Percentiles rank a stretch among this genome's conserved stretches.
Conservation (phyloP, 2,113 vertebrate genomes). For the Orientallactaga bullata region DNA sequence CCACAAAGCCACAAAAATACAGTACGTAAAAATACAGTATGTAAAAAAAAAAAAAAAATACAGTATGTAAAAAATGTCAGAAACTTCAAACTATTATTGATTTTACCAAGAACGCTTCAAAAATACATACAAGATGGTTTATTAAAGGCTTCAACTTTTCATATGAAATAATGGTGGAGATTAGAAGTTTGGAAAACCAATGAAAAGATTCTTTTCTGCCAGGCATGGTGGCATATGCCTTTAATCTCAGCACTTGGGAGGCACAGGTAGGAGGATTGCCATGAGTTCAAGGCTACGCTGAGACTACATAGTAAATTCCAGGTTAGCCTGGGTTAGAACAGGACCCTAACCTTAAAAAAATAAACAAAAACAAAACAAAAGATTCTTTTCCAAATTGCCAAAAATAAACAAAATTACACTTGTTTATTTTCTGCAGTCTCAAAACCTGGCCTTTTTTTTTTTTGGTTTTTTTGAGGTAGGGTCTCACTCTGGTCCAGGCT, state of each 20-base stretch:
- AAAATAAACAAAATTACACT: neutral
- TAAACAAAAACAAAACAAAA: too few relatives aligned
- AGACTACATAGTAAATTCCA: too few relatives aligned
- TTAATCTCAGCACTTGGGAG: too few relatives aligned
- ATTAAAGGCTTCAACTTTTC: slow-evolving; percentile 19
- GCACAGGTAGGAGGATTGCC: too few relatives aligned
- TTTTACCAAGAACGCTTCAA: slow-evolving; percentile 26
- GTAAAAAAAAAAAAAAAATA: too few relatives aligned
- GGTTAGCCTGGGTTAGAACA: too few relatives aligned
- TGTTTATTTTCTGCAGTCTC: neutral
- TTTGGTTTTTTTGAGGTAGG: too few relatives aligned
- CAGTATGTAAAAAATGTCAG: neutral
- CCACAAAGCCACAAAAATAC: neutral
- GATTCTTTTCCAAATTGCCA: slow-evolving; percentile 36
- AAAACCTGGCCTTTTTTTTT: neutral
- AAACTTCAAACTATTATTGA: slow-evolving; percentile 33
- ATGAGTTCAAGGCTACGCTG: too few relatives aligned
- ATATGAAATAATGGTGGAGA: slow-evolving; percentile 11
- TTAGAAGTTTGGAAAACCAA: slow-evolving; percentile 18
- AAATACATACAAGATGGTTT: neutral
- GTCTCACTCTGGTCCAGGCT: too few relatives aligned
- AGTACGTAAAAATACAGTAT: neutral
- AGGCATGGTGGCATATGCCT: too few relatives aligned
- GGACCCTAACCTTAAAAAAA: too few relatives aligned
- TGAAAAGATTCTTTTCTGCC: slow-evolving; percentile 34